Evolutionary conservation across 2,113 vertebrate genomes (phyloP), one percentile per base, ranked within the genome.

Genomic region (Beaufortia kweichowensis): DNA sequence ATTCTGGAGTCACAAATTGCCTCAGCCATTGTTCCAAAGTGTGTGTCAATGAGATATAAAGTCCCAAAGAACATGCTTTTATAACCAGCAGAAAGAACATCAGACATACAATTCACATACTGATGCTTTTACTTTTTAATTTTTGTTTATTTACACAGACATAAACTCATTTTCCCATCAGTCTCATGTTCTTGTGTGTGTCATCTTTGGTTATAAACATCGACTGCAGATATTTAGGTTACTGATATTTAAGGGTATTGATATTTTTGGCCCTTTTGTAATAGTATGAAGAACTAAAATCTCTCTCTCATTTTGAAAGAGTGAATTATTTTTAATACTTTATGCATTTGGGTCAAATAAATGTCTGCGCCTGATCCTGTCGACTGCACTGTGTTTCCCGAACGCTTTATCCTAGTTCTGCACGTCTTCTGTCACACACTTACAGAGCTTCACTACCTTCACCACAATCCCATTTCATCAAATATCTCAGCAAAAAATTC

Each of bases 401-500:
- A 60, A 75, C 75, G 75, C 81, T 83, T 76, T 79, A 75, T 85
- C 87, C 85, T 77, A 78, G 80, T 61, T 83, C 82, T 80, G 83
- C 82, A 85, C 48, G 48, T 78, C 68, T 82, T 83, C 83, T 81
- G 85, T 85, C 87, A 88, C 82, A 84, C 84, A 82, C 84, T 82
- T 68, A 17, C 62, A 79, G 83, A 77, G 77, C 89, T 85, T 84
- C 85, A 84, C 89, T 87, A 85, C 85, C 88, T 35, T 85, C 78
- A 88, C 88, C 87, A 88, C 75, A 79, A 92, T 90, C 91, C 89
- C 90, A 83, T 79, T 88, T 90, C 91, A 91, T 92, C 85, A 85
- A 92, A 90, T 85, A 86, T 89, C 91, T 90, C 61, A 14, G 72
- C 83, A 79, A 82, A 90, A 86, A 93, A 90, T 89, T 89, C 87